phyloP scores from a whole-genome alignment of 2,888 invertebrate genomes.

The Trichogramma dendrolimi region DNA sequence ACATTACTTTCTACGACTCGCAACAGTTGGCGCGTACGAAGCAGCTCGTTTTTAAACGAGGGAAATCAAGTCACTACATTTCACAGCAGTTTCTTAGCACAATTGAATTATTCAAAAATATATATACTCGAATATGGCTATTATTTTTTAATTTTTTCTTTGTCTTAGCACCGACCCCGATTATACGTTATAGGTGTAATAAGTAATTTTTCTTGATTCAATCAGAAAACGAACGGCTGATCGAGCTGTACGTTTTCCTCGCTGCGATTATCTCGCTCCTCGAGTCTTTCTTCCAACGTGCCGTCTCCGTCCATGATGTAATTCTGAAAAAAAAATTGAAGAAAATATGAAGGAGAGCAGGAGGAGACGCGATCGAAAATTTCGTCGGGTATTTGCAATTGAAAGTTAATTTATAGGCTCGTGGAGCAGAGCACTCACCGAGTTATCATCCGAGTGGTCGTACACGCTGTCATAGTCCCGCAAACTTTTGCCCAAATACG shows the following conservation, averaged over 20 bases:
- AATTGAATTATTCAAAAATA: too few relatives aligned
- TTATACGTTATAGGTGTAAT: too few relatives aligned
- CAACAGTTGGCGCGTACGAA: too few relatives aligned
- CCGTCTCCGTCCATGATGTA: constrained; percentile 6
- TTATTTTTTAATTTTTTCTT: too few relatives aligned
- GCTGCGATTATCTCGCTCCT: constrained; percentile 6
- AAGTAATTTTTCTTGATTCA: too few relatives aligned
- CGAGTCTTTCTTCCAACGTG: constrained; percentile 2
- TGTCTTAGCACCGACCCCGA: too few relatives aligned
- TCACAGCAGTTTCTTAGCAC: too few relatives aligned
- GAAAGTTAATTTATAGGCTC: background rate
- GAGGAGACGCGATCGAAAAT: background rate
- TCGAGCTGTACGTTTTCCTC: background rate
- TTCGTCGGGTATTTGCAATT: background rate
- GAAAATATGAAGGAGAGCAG: background rate
- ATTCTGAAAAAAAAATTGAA: constrained; percentile 17
- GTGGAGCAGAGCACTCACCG: constrained; percentile 30
- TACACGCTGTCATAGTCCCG: constrained; percentile 58
- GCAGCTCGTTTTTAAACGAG: too few relatives aligned
- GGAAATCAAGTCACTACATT: too few relatives aligned
- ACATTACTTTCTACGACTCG: too few relatives aligned
- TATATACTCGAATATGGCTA: too few relatives aligned
- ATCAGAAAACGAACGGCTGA: too few relatives aligned
- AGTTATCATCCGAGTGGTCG: constrained; percentile 48
- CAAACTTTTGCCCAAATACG: constrained; percentile 59